A percentile compares a stretch with the other conserved stretches of the same genome.
These are phyloP conservation scores for Phortica variegata DNA, from an alignment of 1,140 invertebrate genomes.

Conservation along the genomic window DNA sequence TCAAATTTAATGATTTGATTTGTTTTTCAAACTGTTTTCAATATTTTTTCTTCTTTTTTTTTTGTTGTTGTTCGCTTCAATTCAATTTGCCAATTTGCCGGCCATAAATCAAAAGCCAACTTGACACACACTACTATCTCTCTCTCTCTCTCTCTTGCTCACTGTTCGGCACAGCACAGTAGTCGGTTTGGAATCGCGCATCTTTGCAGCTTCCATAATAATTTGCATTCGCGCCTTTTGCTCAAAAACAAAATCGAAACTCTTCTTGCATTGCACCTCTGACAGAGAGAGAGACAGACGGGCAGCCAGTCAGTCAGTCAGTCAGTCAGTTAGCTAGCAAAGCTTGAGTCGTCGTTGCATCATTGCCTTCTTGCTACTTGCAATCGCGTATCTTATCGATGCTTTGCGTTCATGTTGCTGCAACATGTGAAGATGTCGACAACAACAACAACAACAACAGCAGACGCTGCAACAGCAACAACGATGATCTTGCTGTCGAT, in stretches of 20 bases:
- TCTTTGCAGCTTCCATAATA: slow-evolving; percentile 55
- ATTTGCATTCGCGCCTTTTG: slow-evolving; percentile 13
- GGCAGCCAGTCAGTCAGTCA: no score
- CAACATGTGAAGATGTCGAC: slow-evolving; percentile 27
- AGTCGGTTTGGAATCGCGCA: slow-evolving; percentile 51
- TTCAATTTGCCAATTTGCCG: neutral
- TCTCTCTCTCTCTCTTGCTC: neutral
- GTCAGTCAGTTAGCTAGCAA: no score
- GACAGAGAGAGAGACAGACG: neutral
- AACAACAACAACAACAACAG: slow-evolving; percentile 30
- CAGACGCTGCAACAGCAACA: slow-evolving; percentile 10
- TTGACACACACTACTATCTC: neutral
- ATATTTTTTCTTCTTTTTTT: neutral
- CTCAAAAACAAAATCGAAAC: slow-evolving; percentile 2
- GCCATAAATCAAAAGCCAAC: slow-evolving; percentile 44
- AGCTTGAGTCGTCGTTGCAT: no score
- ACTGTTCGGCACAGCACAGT: slow-evolving; percentile 32
- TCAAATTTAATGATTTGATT: neutral
- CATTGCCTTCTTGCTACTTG: slow-evolving; percentile 2
- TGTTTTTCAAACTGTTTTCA: neutral
- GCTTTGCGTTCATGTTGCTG: slow-evolving; percentile 52
- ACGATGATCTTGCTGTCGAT: neutral
- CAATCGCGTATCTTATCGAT: slow-evolving; percentile 43
- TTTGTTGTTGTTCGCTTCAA: neutral
- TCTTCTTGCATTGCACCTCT: slow-evolving; percentile 5